These are phyloP conservation scores for Catharus minimus DNA, from an alignment of 2,113 vertebrate genomes.

Conservation along the genomic window DNA sequence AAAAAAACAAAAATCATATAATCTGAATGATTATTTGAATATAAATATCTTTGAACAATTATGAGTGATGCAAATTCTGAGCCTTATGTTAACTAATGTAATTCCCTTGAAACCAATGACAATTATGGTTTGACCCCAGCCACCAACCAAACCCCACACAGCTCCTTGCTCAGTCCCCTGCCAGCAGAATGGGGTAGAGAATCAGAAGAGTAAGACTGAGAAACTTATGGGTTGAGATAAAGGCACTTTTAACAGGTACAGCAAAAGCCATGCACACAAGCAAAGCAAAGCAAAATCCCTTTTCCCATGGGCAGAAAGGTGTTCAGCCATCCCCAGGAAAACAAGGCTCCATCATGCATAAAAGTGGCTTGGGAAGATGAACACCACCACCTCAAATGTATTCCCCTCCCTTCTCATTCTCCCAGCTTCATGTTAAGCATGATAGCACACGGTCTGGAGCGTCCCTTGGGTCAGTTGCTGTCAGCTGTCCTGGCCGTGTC, in stretches of 20 bases:
- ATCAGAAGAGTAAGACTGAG: neutral
- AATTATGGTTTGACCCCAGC: neutral
- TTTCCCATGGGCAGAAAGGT: neutral
- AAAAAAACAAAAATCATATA: neutral
- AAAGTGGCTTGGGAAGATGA: neutral
- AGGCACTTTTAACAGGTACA: neutral
- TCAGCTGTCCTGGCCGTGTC: neutral
- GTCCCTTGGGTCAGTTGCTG: neutral
- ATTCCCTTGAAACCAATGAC: neutral
- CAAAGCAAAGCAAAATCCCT: neutral
- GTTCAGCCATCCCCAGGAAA: neutral
- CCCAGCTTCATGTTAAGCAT: too few relatives aligned
- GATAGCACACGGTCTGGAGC: neutral
- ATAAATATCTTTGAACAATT: neutral
- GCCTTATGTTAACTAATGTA: neutral
- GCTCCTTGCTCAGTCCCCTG: fast-evolving
- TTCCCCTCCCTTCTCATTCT: neutral
- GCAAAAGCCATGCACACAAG: neutral
- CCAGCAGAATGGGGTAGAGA: too few relatives aligned
- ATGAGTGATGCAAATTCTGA: neutral
- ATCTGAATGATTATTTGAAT: neutral
- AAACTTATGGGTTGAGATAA: neutral
- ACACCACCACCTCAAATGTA: neutral
- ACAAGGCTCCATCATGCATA: neutral
- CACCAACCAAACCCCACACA: neutral